A percentile compares a stretch with the other conserved stretches of the same genome.
Conservation (phyloP, 2,113 vertebrate species). For the Sorex araneus region DNA sequence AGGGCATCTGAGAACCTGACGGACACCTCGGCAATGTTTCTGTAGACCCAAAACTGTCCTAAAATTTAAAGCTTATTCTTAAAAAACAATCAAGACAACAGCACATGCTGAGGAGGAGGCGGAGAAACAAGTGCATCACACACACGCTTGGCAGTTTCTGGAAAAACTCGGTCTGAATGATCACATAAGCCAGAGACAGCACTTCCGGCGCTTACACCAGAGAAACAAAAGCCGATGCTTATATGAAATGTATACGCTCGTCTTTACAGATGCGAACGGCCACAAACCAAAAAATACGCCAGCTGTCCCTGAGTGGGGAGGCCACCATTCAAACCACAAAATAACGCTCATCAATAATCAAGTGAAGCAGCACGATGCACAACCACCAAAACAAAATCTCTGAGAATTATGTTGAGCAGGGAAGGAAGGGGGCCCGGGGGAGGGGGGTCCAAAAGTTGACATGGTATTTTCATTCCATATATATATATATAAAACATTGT, state of each 20-base stretch:
- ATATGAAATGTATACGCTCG: too few relatives aligned
- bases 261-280: background rate
- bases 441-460: too few relatives aligned
- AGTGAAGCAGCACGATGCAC: background rate
- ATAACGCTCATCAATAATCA: background rate
- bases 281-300: background rate
- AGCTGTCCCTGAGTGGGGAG: background rate
- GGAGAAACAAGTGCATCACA: background rate
- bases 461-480: background rate
- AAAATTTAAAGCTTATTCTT: slow-evolving; percentile 42
- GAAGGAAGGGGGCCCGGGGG: too few relatives aligned
- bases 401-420: background rate
- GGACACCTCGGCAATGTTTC: background rate
- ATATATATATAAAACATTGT: background rate
- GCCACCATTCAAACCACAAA: background rate
- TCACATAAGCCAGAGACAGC: background rate
- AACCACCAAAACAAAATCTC: background rate
- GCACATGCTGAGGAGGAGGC: background rate
- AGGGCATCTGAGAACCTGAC: background rate
- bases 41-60: background rate
- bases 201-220: background rate
- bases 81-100: background rate
- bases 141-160: background rate
- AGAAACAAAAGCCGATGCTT: background rate
- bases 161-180: background rate